Base-by-base conservation (phyloP, 2,888 invertebrate species). In the Cheilosia scutellata region DNA sequence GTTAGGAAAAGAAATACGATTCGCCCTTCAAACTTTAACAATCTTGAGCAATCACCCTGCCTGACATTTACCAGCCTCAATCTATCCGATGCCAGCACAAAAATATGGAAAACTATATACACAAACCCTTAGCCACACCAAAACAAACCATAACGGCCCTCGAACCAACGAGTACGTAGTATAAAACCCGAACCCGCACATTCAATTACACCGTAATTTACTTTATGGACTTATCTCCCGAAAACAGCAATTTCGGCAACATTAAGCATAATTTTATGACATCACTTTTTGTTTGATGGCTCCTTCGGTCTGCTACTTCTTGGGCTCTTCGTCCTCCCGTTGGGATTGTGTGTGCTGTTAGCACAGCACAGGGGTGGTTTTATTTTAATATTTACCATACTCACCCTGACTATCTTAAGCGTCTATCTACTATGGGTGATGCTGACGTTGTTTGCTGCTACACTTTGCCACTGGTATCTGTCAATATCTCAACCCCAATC, bases 191-290 rank as follows among this genome's bases (percentile, higher is more conserved):
- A 89, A 89, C 89, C 88, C 88, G 89, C 89, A 90, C 90, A 90
- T 91, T 91, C 91, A 91, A 91, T 91, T 91, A 90, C 89, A 90
- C 88, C 90, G 90, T 90, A 90, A 91, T 91, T 91, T 90, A 90
- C 89, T 90, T 91, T 91, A 91, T 90, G 90, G 89, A 90, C 90
- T 90, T 91, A 91, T 91, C 91, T 90, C 88, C 88, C 88, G 88
- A 90, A 89, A 91, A 90, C 90, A 90, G 90, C 90, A 90, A 91
- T 91, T 91, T 91, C 90, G 90, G 89, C 89, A 90, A 91, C 91
- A 91, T 91, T 91, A 90, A 92, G 90, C 90, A 91, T 92, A 91
- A 91, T 91, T 92, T 92, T 90, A 92, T 91, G 91, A 89, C 90
- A 91, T 90, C 90, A 90, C 89, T 89, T 89, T 86, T 89, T 88